A percentile compares a stretch with the other conserved stretches of the same genome.
These are phyloP conservation scores for Amblyopsis hoosieri DNA, from an alignment of 2,797 vertebrate species.

Conservation along the genomic window DNA sequence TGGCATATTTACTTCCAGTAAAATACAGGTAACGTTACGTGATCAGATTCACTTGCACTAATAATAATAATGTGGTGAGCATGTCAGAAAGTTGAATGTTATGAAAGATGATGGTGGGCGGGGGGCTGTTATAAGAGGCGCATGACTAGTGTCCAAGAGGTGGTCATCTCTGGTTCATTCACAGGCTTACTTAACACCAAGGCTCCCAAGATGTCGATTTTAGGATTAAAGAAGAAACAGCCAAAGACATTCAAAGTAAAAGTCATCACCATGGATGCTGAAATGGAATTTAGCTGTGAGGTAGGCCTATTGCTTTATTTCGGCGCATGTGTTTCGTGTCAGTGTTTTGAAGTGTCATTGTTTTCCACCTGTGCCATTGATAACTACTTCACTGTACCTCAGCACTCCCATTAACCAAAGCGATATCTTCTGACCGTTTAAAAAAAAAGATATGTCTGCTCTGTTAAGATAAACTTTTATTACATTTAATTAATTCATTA, in stretches of 20 bases:
- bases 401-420: too few species aligned
- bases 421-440: too few species aligned
- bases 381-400: too few species aligned
- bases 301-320: conserved; percentile 58
- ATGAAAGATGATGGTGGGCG: background rate
- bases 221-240: conserved; percentile 91
- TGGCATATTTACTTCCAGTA: conserved; percentile 39
- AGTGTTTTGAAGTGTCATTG: too few species aligned
- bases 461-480: too few species aligned
- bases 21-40: conserved; percentile 23
- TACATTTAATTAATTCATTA: too few species aligned
- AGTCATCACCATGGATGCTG: conserved; percentile 91
- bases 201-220: conserved; percentile 84
- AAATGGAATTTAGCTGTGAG: conserved; percentile 96
- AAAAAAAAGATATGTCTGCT: too few species aligned
- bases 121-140: background rate
- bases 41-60: too few species aligned
- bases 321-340: too few species aligned
- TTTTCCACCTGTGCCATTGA: too few species aligned
- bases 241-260: conserved; percentile 95
- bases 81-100: background rate
- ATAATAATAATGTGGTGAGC: too few species aligned
- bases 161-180: background rate
- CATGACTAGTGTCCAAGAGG: background rate
- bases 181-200: conserved; percentile 23